A percentile compares a stretch with the other conserved stretches of the same genome.
Conservation (phyloP, 2,797 vertebrate species). For the Lindbergichthys nudifrons region DNA sequence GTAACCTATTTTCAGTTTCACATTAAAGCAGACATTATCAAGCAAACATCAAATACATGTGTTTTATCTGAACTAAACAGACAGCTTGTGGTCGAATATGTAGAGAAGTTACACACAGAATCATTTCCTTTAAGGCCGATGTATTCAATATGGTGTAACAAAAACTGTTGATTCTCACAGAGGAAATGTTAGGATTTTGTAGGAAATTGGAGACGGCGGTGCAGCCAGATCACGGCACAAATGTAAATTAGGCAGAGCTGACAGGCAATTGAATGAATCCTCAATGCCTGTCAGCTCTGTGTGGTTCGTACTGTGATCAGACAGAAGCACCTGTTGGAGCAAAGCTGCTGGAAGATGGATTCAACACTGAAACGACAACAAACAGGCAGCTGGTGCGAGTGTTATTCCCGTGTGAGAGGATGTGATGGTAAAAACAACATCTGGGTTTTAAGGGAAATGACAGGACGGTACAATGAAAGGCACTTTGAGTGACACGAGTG, state of each 20-base stretch:
- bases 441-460: not conserved
- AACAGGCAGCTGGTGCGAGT: not conserved
- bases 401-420: not conserved
- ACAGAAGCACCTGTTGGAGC: conserved; percentile 15
- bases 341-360: conserved; percentile 13
- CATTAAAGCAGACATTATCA: conserved; percentile 23
- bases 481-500: conserved; percentile 56
- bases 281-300: not conserved
- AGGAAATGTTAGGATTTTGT: not conserved
- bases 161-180: not conserved
- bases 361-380: conserved; percentile 16
- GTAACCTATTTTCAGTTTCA: conserved; percentile 36
- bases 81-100: conserved; percentile 20
- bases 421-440: not conserved
- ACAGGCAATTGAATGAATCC: not conserved
- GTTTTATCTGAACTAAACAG: conserved; percentile 28
- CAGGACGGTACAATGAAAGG: conserved; percentile 52
- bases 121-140: conserved; percentile 65
- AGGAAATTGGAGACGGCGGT: not conserved
- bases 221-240: conserved; percentile 41
- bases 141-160: not conserved
- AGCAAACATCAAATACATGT: conserved; percentile 46
- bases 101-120: not conserved
- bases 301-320: not conserved
- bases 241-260: conserved; percentile 16